These are phyloP conservation scores for Ectobius pallidus DNA, from an alignment of 2,888 invertebrate genomes.

Conservation along the genomic window DNA sequence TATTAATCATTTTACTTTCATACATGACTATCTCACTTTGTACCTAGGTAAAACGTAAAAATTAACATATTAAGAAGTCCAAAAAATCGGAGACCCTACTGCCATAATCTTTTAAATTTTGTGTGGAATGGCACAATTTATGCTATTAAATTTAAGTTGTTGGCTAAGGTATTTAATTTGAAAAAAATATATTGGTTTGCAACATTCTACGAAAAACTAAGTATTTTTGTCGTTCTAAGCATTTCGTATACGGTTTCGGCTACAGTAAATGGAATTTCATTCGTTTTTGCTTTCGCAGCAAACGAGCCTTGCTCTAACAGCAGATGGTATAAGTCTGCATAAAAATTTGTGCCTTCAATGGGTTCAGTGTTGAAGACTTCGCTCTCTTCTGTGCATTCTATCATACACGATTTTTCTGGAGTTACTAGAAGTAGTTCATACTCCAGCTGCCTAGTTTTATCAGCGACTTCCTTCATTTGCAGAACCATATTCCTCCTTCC, in stretches of 20 bases:
- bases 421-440: conserved; percentile 65
- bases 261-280: neutral
- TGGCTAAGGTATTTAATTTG: too few species aligned
- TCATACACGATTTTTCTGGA: conserved; percentile 68
- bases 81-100: too few species aligned
- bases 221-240: conserved; percentile 1
- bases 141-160: too few species aligned
- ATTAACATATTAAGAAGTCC: too few species aligned
- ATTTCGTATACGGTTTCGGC: conserved; percentile 14
- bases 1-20: too few species aligned
- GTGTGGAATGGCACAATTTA: too few species aligned
- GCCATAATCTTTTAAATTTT: too few species aligned
- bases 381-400: conserved; percentile 79
- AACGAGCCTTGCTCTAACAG: neutral
- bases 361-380: conserved; percentile 67
- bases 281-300: neutral
- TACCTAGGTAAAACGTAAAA: too few species aligned
- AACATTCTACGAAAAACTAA: conserved; percentile 15
- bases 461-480: conserved; percentile 64
- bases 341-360: conserved; percentile 53
- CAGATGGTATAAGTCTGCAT: conserved; percentile 3
- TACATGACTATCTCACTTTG: too few species aligned
- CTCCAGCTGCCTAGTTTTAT: conserved; percentile 46
- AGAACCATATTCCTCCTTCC: conserved; percentile 67
- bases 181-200: too few species aligned